Evolutionary conservation across 2,113 vertebrate genomes (phyloP).

Genomic region (Entosphenus tridentatus): DNA sequence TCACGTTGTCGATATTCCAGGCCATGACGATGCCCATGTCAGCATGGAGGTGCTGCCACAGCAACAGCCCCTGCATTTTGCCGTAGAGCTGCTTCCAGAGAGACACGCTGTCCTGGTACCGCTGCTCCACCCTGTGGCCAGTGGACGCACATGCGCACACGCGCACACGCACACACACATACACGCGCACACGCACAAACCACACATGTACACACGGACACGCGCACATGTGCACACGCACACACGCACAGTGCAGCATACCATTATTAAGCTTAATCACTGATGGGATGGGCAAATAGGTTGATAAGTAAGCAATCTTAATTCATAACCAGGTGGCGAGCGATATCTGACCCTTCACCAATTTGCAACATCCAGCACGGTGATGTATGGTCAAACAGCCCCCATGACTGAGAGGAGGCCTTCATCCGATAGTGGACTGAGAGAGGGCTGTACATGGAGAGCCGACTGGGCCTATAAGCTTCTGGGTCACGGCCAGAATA

Average conservation of each 20-base stretch:
- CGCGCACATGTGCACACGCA: no score
- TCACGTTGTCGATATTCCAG: slow-evolving; percentile 52
- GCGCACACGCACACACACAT: neutral
- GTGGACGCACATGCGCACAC: neutral
- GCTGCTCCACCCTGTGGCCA: slow-evolving; percentile 34
- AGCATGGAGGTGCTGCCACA: slow-evolving; percentile 55
- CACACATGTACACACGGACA: neutral
- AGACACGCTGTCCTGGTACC: slow-evolving; percentile 32
- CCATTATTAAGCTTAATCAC: neutral
- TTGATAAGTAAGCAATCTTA: neutral
- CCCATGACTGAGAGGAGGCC: no score
- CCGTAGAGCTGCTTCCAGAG: slow-evolving; percentile 50
- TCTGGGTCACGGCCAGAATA: no score
- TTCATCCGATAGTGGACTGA: no score
- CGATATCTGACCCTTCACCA: no score
- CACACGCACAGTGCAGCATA: neutral
- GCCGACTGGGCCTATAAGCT: no score
- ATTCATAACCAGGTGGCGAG: no score
- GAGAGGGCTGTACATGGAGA: no score
- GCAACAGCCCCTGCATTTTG: slow-evolving; percentile 45
- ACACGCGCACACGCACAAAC: no score
- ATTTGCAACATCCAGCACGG: no score
- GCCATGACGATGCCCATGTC: slow-evolving; percentile 49
- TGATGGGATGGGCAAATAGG: neutral
- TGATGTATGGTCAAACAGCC: no score